A percentile compares a stretch with the other conserved stretches of the same genome.
Conservation (phyloP, 2,113 vertebrate species). For the Platysternon megacephalum region DNA sequence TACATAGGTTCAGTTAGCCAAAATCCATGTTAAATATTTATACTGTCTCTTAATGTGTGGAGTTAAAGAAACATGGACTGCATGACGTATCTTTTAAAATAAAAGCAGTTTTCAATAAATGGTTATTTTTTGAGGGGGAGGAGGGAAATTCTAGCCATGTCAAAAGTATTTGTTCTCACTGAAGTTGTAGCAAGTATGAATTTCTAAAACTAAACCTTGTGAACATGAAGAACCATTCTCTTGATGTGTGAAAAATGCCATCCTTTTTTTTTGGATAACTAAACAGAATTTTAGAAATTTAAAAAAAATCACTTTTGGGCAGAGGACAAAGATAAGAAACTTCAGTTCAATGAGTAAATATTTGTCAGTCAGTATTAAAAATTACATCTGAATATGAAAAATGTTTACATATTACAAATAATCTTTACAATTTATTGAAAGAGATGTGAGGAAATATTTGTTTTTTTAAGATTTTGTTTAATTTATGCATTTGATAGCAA, state of each 20-base stretch:
- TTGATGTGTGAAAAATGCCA: neutral
- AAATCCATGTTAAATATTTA: neutral
- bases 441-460: neutral
- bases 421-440: neutral
- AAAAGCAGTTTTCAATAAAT: neutral
- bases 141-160: neutral
- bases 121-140: neutral
- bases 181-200: neutral
- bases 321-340: neutral
- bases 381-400: neutral
- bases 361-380: neutral
- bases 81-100: neutral
- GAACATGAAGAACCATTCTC: neutral
- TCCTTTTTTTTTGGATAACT: neutral
- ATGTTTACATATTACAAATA: neutral
- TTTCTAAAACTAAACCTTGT: neutral
- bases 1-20: rapidly evolving
- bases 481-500: neutral
- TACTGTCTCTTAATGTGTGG: neutral
- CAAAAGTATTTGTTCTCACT: neutral
- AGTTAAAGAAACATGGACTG: rapidly evolving
- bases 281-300: neutral
- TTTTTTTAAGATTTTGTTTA: neutral
- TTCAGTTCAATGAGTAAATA: neutral
- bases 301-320: neutral